Percentiles rank a stretch among this genome's conserved stretches.
phyloP scores from a whole-genome alignment of 2,113 vertebrate species.

The Alligator mississippiensis region DNA sequence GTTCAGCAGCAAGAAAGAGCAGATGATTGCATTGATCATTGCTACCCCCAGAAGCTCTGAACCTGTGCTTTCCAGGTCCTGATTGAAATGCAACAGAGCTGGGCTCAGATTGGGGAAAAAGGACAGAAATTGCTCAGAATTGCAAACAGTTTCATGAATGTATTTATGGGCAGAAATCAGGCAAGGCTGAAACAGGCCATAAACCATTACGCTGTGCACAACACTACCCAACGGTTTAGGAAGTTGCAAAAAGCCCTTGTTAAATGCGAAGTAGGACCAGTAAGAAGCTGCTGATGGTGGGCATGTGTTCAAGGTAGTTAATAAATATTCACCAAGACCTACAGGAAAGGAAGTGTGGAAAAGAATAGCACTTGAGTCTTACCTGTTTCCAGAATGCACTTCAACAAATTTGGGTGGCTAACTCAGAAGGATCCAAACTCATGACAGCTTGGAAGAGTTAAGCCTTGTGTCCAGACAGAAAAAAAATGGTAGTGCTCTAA shows the following conservation, averaged over 20 bases:
- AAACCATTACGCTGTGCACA: constrained; percentile 21
- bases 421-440: constrained; percentile 8
- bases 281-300: constrained; percentile 22
- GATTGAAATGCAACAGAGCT: neutral
- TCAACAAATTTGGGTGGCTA: constrained; percentile 37
- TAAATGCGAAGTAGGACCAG: constrained; percentile 52
- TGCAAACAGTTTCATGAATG: neutral
- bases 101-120: neutral
- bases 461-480: neutral
- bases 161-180: neutral
- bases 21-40: neutral
- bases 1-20: neutral
- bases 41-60: neutral
- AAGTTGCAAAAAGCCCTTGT: constrained; percentile 53
- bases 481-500: neutral
- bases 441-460: neutral
- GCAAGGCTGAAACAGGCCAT: neutral
- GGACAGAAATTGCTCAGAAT: neutral
- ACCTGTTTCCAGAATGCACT: constrained; percentile 39
- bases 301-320: neutral
- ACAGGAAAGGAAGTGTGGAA: constrained; percentile 11
- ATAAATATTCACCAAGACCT: constrained; percentile 34
- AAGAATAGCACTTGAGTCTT: constrained; percentile 36
- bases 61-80: neutral
- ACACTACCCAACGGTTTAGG: constrained; percentile 24